phyloP scores from a whole-genome alignment of 92 coral and sea anemone genomes.

The Actinostola sp. region DNA sequence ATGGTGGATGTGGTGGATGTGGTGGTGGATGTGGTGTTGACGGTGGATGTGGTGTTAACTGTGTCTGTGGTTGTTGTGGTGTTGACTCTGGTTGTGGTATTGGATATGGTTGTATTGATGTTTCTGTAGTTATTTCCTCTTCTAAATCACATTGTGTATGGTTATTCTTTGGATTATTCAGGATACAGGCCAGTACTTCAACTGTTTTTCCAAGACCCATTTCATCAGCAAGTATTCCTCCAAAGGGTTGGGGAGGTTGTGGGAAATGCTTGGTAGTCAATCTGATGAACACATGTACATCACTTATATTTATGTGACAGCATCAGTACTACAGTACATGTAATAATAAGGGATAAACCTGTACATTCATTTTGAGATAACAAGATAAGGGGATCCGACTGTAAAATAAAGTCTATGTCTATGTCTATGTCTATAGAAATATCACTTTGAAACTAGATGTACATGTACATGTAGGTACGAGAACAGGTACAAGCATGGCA shows the following conservation, averaged over 20 bases:
- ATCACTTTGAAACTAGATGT: too few relatives aligned
- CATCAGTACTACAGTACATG: neutral
- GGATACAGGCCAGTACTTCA: conserved; percentile 87
- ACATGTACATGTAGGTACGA: too few relatives aligned
- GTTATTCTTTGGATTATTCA: conserved; percentile 48
- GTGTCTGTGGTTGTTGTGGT: too few relatives aligned
- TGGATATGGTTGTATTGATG: neutral
- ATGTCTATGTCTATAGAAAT: too few relatives aligned
- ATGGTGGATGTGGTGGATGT: neutral
- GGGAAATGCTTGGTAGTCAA: conserved; percentile 60
- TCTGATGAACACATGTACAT: conserved; percentile 2
- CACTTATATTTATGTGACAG: neutral
- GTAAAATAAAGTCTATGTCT: too few relatives aligned
- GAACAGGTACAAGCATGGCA: too few relatives aligned
- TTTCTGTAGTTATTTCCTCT: neutral
- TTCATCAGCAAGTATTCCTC: conserved; percentile 98
- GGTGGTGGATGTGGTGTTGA: too few relatives aligned
- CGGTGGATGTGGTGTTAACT: too few relatives aligned
- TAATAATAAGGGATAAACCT: too few relatives aligned
- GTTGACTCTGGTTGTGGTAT: neutral
- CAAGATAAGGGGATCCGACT: too few relatives aligned
- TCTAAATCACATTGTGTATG: neutral
- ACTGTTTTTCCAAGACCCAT: conserved; percentile 99
- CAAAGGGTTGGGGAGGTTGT: conserved; percentile 62
- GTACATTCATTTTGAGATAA: too few relatives aligned